Evolutionary conservation across 2,113 vertebrate genomes (phyloP), one percentile per base, ranked within the genome.

Genomic region (Neolamprologus hecqui): DNA sequence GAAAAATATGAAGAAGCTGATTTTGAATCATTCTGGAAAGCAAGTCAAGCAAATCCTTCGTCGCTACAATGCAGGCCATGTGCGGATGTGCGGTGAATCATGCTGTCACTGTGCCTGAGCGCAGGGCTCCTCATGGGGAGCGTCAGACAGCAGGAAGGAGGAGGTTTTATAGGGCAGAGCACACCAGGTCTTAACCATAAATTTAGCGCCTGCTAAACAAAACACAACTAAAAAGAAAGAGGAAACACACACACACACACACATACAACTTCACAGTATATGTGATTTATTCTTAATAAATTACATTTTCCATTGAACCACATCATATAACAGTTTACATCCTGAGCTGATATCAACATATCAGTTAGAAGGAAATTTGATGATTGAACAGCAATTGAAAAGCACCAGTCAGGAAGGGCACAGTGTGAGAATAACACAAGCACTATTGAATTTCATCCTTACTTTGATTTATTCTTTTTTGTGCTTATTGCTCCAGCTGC

Each of bases 321-420:
- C 63, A 83, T 2, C 8, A 33, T 45, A 54, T 37, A 77, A 88
- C 81, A 87, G 15, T 49, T 84, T 35, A 82, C 40, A 89, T 84
- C 90, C 91, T 85, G 91, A 90, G 88, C 80, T 81, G 68, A 92
- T 51, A 73, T 83, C 55, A 12, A 37, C 58, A 19, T 60, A 49
- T 77, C 70, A 4, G 23, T 47, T 28, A 28, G 37, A 55, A 49
- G 47, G 33, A 65, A 84, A 53, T 17, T 14, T 58, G 23, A 6
- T 70, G 60, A 92, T 84, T 84, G 17, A 88, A 77, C 73, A 2
- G 17, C 73, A n/a, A 82, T 37, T 70, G 3, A 65, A 65, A 89
- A 95, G 93, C 91, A 94, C 92, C 87, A 81, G n/a, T 58, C 12
- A 12, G 12, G 9, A 84, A 84, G 42, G 82, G 77, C 49, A 84